Conservation (phyloP, 2,888 invertebrate species). For the Adineta ricciae region DNA sequence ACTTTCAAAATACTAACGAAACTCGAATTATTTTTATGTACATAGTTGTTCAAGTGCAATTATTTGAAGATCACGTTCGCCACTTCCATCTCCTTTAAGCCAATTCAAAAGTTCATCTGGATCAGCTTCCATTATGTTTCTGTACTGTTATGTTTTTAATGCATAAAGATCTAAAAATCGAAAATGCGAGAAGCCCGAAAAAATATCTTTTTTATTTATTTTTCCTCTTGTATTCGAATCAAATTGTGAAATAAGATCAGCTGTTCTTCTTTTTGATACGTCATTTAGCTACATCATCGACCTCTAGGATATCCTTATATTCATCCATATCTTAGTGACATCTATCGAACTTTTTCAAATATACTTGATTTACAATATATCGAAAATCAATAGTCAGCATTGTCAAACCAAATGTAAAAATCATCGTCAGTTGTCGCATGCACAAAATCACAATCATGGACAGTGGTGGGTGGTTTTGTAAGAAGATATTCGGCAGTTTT, state of each 20-base stretch:
- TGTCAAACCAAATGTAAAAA: not conserved
- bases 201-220: not conserved
- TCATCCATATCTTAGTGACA: not conserved
- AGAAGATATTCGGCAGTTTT: not conserved
- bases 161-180: not conserved
- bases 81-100: conserved; percentile 74
- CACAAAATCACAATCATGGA: not conserved
- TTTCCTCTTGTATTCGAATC: not conserved
- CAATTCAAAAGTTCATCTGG: conserved; percentile 96
- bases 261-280: not conserved
- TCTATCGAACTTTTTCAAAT: no score
- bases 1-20: no score
- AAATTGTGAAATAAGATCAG: not conserved
- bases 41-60: conserved; percentile 96
- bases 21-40: not conserved
- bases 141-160: not conserved
- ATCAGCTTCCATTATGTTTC: conserved; percentile 54
- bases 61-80: conserved; percentile 94
- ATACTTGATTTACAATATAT: no score
- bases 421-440: not conserved
- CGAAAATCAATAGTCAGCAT: not conserved
- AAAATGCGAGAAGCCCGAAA: not conserved
- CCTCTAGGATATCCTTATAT: not conserved
- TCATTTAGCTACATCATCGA: not conserved
- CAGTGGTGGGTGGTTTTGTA: not conserved